These are phyloP conservation scores for Rhinoraja longicauda DNA, from an alignment of 2,797 vertebrate genomes.

Conservation along the genomic window DNA sequence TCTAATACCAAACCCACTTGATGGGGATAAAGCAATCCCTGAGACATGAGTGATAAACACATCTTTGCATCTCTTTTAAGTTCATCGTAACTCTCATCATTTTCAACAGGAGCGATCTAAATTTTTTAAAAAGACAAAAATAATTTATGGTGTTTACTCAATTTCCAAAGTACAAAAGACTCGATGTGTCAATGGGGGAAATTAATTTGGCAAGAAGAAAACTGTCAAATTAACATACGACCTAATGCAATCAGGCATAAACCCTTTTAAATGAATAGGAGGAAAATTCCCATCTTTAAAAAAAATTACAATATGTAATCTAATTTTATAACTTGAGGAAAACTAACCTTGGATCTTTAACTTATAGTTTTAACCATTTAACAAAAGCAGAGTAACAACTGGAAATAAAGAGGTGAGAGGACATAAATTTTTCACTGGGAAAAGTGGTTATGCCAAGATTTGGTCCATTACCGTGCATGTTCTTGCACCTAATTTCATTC, in stretches of 20 bases:
- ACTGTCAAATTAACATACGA: not conserved
- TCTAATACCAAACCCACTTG: slow-evolving; percentile 89
- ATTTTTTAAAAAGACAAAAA: not conserved
- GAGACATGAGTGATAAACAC: slow-evolving; percentile 92
- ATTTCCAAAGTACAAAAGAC: not conserved
- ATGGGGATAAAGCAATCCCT: slow-evolving; percentile 86
- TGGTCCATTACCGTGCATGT: not conserved
- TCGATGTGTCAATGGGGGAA: not conserved
- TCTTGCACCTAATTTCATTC: not conserved
- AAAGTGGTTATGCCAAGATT: not conserved
- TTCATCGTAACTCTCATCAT: slow-evolving; percentile 93
- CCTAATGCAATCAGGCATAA: not conserved
- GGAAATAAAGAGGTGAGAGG: not conserved
- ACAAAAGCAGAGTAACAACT: not conserved
- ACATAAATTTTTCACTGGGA: not conserved
- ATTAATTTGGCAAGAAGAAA: not conserved
- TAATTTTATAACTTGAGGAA: not conserved
- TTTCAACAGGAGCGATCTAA: slow-evolving; percentile 94
- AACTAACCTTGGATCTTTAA: not conserved
- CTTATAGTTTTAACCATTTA: not conserved
- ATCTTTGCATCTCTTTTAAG: slow-evolving; percentile 94
- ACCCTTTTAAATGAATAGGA: not conserved
- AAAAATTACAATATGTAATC: not conserved
- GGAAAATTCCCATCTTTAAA: not conserved
- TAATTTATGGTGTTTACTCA: not conserved